Evolutionary conservation across 2,888 invertebrate genomes (phyloP).

Genomic region (Alsophila aescularia): DNA sequence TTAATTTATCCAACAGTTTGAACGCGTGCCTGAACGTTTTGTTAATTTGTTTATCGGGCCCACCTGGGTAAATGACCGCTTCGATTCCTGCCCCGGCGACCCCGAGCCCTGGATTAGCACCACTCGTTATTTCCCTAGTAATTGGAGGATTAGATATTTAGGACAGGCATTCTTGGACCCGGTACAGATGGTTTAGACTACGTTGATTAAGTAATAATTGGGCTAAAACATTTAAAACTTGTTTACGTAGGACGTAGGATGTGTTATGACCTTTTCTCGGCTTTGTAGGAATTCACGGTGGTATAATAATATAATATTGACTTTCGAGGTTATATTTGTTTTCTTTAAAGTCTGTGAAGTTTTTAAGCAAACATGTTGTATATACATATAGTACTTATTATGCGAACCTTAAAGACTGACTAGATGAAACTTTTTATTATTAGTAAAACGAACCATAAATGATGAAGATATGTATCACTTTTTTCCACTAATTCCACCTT

Average conservation of each 20-base stretch:
- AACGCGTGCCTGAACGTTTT: conserved; percentile 40
- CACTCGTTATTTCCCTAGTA: conserved; percentile 25
- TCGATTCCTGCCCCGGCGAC: conserved; percentile 16
- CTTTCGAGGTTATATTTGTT: too few relatives aligned
- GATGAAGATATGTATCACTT: too few relatives aligned
- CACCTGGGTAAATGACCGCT: conserved; percentile 33
- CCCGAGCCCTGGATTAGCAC: conserved; percentile 31
- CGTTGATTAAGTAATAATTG: conserved; percentile 25
- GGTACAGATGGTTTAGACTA: neutral
- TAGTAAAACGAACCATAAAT: too few relatives aligned
- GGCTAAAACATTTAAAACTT: conserved; percentile 12
- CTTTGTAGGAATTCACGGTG: neutral
- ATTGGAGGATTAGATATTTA: conserved; percentile 30
- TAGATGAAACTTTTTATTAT: too few relatives aligned
- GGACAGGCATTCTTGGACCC: conserved; percentile 2
- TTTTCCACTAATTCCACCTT: too few relatives aligned
- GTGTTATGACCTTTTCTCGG: neutral
- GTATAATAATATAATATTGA: too few relatives aligned
- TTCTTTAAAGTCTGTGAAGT: too few relatives aligned
- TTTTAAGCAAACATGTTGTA: too few relatives aligned
- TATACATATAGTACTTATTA: too few relatives aligned
- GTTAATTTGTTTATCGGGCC: conserved; percentile 54
- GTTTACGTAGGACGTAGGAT: conserved; percentile 11
- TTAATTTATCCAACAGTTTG: conserved; percentile 16
- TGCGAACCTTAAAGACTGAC: too few relatives aligned